Evolutionary conservation across 64 coral and sea anemone genomes (phyloP).

Genomic region (Trachythela sp.): DNA sequence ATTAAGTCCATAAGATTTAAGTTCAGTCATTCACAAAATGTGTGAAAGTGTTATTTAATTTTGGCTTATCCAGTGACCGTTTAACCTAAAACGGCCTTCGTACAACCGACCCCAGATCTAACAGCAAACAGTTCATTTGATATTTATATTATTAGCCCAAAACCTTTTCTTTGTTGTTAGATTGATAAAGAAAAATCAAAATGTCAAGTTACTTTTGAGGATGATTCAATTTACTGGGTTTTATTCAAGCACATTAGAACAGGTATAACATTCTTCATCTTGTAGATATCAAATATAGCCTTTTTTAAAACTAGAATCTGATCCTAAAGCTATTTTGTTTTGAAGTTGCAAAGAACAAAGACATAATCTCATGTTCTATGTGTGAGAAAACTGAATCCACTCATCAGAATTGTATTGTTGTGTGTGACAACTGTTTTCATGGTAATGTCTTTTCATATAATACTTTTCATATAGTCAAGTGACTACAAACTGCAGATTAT

Average conservation of each 20-base stretch:
- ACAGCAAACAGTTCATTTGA: too few relatives aligned
- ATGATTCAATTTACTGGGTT: constrained; percentile 2
- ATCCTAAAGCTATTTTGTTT: too few relatives aligned
- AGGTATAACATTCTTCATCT: not conserved
- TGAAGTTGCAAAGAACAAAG: not conserved
- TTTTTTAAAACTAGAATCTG: too few relatives aligned
- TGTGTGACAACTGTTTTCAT: not conserved
- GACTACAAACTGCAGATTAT: too few relatives aligned
- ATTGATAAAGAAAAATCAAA: not conserved
- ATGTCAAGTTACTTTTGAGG: not conserved
- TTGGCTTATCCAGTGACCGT: too few relatives aligned
- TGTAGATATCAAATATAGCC: not conserved
- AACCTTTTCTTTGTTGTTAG: not conserved
- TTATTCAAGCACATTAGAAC: not conserved
- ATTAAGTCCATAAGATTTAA: too few relatives aligned
- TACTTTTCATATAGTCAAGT: too few relatives aligned
- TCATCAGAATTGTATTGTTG: not conserved
- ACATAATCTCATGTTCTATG: not conserved
- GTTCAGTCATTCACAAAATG: too few relatives aligned
- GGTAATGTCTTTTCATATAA: not conserved
- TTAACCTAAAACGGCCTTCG: too few relatives aligned
- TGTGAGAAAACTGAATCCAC: not conserved
- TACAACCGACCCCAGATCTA: too few relatives aligned
- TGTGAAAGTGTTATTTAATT: too few relatives aligned
- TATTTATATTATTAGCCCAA: too few relatives aligned